These are phyloP conservation scores for Melipona beecheii DNA, from an alignment of 2,888 invertebrate species.

Conservation along the genomic window DNA sequence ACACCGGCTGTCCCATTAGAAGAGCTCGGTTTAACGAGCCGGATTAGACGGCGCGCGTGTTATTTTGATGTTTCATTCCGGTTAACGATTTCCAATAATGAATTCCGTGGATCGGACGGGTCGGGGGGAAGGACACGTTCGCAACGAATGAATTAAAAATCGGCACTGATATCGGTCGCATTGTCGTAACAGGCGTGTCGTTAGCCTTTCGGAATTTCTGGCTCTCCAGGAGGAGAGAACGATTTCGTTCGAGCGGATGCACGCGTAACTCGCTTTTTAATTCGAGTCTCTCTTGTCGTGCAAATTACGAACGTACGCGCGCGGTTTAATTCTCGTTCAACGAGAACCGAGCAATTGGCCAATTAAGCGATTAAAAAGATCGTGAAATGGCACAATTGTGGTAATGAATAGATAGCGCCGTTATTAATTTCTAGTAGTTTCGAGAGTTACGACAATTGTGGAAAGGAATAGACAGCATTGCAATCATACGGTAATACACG, in stretches of 20 bases:
- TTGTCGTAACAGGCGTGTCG: slow-evolving; percentile 23
- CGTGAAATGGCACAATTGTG: background rate
- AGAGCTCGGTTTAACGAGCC: slow-evolving; percentile 46
- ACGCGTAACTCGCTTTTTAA: background rate
- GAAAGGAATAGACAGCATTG: background rate
- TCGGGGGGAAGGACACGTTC: slow-evolving; percentile 4
- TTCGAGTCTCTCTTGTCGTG: background rate
- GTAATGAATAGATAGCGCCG: background rate
- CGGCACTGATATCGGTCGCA: background rate
- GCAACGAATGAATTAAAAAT: background rate
- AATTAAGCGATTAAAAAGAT: background rate
- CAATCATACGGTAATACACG: background rate
- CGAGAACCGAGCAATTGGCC: background rate
- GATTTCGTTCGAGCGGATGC: background rate
- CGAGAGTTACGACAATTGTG: background rate
- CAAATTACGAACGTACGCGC: background rate
- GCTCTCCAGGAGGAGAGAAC: background rate
- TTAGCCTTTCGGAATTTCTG: slow-evolving; percentile 9
- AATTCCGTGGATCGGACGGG: slow-evolving; percentile 44
- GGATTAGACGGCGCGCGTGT: slow-evolving; percentile 47
- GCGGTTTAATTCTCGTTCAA: background rate
- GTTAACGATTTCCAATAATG: slow-evolving; percentile 59
- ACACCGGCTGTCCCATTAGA: slow-evolving; percentile 43
- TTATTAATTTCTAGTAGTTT: background rate
- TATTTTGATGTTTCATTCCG: slow-evolving; percentile 29